These are phyloP conservation scores for Dicroscelio sp. DNA, from an alignment of 2,888 invertebrate genomes.

Conservation along the genomic window DNA sequence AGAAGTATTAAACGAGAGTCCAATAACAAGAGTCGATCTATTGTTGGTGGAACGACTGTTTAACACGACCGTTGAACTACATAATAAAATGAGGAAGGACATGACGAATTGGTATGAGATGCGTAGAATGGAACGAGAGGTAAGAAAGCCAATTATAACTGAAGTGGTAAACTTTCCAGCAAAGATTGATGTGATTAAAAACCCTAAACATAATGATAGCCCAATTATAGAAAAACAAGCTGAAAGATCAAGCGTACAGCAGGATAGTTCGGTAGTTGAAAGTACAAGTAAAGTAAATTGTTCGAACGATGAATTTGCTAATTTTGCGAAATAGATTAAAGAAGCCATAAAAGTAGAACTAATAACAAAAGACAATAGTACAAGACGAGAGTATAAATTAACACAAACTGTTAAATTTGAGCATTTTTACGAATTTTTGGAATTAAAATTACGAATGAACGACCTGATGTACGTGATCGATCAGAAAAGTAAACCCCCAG, in stretches of 20 bases:
- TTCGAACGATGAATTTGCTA: not conserved
- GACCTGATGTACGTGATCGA: conserved; percentile 45
- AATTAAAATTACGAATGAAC: conserved; percentile 24
- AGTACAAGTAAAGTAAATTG: conserved; percentile 7
- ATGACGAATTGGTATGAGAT: conserved; percentile 45
- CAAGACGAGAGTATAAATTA: conserved; percentile 28
- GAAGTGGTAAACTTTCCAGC: not conserved
- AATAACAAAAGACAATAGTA: conserved; percentile 28
- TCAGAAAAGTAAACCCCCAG: not conserved
- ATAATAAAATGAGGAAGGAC: conserved; percentile 48
- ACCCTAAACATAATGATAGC: no score
- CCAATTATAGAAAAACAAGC: no score
- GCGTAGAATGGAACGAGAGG: conserved; percentile 41
- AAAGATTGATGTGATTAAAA: no score
- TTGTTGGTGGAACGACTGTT: not conserved
- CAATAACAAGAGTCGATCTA: conserved; percentile 16
- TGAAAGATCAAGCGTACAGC: not conserved
- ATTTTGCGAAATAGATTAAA: conserved; percentile 30
- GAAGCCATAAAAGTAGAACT: conserved; percentile 35
- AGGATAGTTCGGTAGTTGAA: not conserved
- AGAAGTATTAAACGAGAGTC: not conserved
- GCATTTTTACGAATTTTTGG: conserved; percentile 51
- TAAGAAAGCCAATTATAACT: conserved; percentile 18
- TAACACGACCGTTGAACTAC: conserved; percentile 31
- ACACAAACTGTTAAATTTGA: conserved; percentile 22